Conservation (phyloP, 2,888 invertebrate genomes). For the Megamerina dolium region DNA sequence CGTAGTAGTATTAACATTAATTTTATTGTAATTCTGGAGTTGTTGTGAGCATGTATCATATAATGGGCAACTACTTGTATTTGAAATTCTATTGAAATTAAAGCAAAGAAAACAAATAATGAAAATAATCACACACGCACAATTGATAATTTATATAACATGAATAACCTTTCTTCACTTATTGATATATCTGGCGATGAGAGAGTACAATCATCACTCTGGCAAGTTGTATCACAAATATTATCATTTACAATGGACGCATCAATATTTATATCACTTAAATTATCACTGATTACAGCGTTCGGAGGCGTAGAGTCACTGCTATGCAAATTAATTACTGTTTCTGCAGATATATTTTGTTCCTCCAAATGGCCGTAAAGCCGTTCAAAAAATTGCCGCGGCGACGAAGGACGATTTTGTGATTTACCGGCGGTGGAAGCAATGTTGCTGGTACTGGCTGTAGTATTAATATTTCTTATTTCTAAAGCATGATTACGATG, state of each 20-base stretch:
- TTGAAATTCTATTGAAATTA: constrained; percentile 14
- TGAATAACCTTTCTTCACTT: constrained; percentile 44
- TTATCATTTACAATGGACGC: constrained; percentile 12
- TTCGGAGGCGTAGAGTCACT: constrained; percentile 5
- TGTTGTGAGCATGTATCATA: constrained; percentile 16
- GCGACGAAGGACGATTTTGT: constrained; percentile 61
- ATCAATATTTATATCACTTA: constrained; percentile 1
- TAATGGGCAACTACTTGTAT: constrained; percentile 15
- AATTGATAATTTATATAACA: not conserved
- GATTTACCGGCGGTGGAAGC: constrained; percentile 18
- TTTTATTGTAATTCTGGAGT: constrained; percentile 21
- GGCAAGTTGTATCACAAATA: constrained; percentile 36
- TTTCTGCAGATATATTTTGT: too few relatives aligned
- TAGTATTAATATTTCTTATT: too few relatives aligned
- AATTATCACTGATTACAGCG: not conserved
- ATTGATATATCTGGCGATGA: constrained; percentile 46
- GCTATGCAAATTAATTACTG: not conserved
- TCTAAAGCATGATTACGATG: too few relatives aligned
- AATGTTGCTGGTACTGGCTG: not conserved
- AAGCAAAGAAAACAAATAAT: constrained; percentile 7
- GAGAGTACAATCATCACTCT: constrained; percentile 43
- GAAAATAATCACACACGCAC: constrained; percentile 1
- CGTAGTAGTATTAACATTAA: too few relatives aligned
- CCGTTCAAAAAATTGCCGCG: constrained; percentile 72
- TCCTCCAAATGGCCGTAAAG: constrained; percentile 71